phyloP scores from a whole-genome alignment of 2,888 invertebrate genomes.

The Andrena flavipes region DNA sequence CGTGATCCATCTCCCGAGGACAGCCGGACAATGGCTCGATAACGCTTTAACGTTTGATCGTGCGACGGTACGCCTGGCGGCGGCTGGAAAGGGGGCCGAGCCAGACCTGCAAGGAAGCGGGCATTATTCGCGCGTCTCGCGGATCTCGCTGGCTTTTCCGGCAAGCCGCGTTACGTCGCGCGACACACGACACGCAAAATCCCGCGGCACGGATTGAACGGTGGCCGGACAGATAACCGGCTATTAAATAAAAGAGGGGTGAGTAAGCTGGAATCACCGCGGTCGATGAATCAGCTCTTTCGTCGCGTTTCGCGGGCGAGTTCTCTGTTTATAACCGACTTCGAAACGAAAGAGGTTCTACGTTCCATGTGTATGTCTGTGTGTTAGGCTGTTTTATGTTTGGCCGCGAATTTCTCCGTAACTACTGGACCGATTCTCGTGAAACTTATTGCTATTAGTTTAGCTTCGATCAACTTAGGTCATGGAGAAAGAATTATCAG shows the following conservation, averaged over 20 bases:
- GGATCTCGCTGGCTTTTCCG: slow-evolving; percentile 33
- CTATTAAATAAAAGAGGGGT: slow-evolving; percentile 79
- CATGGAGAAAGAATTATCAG: too few relatives aligned
- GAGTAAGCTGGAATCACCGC: slow-evolving; percentile 76
- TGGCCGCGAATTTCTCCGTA: too few relatives aligned
- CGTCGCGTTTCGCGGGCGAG: slow-evolving; percentile 61
- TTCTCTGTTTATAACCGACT: slow-evolving; percentile 56
- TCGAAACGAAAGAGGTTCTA: too few relatives aligned
- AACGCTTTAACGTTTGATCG: slow-evolving; percentile 69
- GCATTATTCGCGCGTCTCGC: slow-evolving; percentile 37
- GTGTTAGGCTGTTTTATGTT: too few relatives aligned
- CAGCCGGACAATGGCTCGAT: slow-evolving; percentile 80
- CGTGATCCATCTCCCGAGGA: slow-evolving; percentile 82
- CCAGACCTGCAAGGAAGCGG: neutral
- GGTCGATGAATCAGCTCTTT: slow-evolving; percentile 72
- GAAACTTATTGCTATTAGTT: too few relatives aligned
- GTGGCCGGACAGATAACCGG: slow-evolving; percentile 72
- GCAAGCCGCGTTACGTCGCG: slow-evolving; percentile 11
- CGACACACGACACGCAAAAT: slow-evolving; percentile 8
- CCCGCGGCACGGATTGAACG: slow-evolving; percentile 64
- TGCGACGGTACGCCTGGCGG: slow-evolving; percentile 38
- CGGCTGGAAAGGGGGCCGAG: slow-evolving; percentile 29
- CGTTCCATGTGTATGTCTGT: too few relatives aligned
- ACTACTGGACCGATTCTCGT: too few relatives aligned
- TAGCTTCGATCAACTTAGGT: too few relatives aligned